Base-by-base conservation (phyloP, 92 coral and sea anemone genomes). In the Chrysogorgia sp. region DNA sequence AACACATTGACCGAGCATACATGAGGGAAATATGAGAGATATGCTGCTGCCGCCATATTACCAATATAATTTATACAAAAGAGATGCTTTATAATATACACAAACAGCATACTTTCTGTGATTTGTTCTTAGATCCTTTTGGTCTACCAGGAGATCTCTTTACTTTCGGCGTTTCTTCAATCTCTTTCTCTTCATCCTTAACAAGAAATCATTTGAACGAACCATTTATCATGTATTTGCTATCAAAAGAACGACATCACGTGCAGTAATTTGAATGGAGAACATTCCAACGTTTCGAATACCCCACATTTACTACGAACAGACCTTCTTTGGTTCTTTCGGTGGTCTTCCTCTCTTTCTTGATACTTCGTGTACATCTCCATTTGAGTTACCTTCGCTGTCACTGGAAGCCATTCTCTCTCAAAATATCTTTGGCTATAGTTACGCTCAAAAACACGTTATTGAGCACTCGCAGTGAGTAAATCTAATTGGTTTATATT, bases 81-180 rank as follows among this genome's bases (percentile, higher is more conserved):
- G 21, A 17, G 34, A 33, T 40, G 50, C 45, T 33, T 64, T 29
- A 9, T 21, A 1, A 56, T 28, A 20, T 53, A 20, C 14, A 37
- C 32, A 33, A 58, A 66, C 48, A 6, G 28, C 82, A 19, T 88
- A 93, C 98, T 88, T 91, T 89, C 0, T 96, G 93, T 59, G 90
- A 82, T 80, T 93, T 93, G 80, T 93, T 93, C 67, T 91, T 93
- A 12, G 97, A 91, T 68, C 98, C 98, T 83, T 89, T 93, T 0
- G 98, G 98, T 32, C 98, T 67, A 5, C 98, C 98, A 82, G 96
- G 88, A 53, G 89, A 88, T 57, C 93, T 75, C 63, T 93, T 91
- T 19, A 84, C 81, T 33, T 84, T 92, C 30, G 96, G 98, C 3
- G 87, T 35, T 24, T 89, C 91, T 22, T 91, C 96, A 8, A 76